Percentiles rank a stretch among this genome's conserved stretches.
These are phyloP conservation scores for Denticeps clupeoides DNA, from an alignment of 2,797 vertebrate genomes.

Conservation along the genomic window DNA sequence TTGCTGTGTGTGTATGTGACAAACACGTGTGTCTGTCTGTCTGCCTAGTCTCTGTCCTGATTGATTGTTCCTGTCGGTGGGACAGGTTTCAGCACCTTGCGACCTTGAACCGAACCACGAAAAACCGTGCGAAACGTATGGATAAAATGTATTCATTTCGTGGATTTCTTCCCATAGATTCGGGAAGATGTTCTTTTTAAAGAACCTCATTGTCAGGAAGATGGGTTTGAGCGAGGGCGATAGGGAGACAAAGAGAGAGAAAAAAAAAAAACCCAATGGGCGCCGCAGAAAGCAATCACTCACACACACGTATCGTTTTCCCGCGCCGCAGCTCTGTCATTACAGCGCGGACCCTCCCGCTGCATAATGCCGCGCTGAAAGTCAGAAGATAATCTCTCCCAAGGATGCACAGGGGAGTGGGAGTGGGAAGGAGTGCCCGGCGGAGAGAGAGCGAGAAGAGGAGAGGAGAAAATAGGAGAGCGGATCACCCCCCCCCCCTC, in stretches of 20 bases:
- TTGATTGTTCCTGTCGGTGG: too few species aligned
- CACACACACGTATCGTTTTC: constrained; percentile 4
- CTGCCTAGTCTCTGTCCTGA: too few species aligned
- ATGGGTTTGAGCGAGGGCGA: too few species aligned
- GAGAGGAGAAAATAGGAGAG: constrained; percentile 1
- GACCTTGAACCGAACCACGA: too few species aligned
- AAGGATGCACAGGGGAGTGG: not conserved
- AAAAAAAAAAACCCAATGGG: not conserved
- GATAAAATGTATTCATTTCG: too few species aligned
- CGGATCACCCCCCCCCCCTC: not conserved
- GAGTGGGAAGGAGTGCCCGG: not conserved
- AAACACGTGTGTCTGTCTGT: too few species aligned
- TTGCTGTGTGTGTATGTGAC: too few species aligned
- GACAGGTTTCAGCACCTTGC: too few species aligned
- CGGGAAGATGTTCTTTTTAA: too few species aligned
- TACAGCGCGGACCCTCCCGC: not conserved
- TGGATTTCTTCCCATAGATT: too few species aligned
- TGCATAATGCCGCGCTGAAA: constrained; percentile 2
- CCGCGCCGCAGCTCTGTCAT: not conserved
- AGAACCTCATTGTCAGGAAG: too few species aligned
- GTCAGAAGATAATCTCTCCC: constrained; percentile 4
- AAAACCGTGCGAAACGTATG: too few species aligned
- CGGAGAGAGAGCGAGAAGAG: not conserved
- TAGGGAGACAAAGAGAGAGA: not conserved
- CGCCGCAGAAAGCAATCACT: not conserved